These are phyloP conservation scores for Perca flavescens DNA, from an alignment of 2,113 vertebrate genomes.

Conservation along the genomic window DNA sequence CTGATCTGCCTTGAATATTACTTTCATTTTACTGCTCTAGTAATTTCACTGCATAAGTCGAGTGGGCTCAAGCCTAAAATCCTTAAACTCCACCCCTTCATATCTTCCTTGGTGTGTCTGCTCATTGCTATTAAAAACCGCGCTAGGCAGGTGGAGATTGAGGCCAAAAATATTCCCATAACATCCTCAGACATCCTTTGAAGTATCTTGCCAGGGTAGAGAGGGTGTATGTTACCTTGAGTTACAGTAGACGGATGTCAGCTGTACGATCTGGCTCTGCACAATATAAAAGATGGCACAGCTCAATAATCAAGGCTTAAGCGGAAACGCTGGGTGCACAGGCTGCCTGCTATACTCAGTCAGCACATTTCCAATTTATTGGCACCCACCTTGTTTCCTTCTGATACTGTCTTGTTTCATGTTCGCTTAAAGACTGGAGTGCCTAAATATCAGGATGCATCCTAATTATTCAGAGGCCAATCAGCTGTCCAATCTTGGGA, in stretches of 20 bases:
- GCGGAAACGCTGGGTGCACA: conserved; percentile 55
- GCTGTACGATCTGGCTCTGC: conserved; percentile 63
- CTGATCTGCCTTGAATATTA: neutral
- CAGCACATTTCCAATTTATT: conserved; percentile 65
- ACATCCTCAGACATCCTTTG: conserved; percentile 70
- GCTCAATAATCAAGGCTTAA: conserved; percentile 75
- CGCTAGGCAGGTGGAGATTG: conserved; percentile 57
- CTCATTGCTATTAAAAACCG: conserved; percentile 60
- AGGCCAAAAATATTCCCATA: conserved; percentile 66
- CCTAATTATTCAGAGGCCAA: conserved; percentile 43
- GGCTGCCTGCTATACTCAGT: conserved; percentile 59
- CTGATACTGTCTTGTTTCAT: conserved; percentile 55
- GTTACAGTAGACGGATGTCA: conserved; percentile 73
- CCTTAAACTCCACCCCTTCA: conserved; percentile 32
- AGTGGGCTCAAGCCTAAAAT: conserved; percentile 25
- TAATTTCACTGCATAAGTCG: conserved; percentile 11
- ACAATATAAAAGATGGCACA: conserved; percentile 71
- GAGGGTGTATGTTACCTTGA: conserved; percentile 73
- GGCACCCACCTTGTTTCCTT: conserved; percentile 31
- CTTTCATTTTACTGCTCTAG: neutral
- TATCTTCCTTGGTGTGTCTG: conserved; percentile 36
- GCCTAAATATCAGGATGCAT: conserved; percentile 34
- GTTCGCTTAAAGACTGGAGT: conserved; percentile 41
- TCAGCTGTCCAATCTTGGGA: conserved; percentile 40
- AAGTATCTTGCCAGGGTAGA: conserved; percentile 64